A percentile compares a stretch with the other conserved stretches of the same genome.
These are phyloP conservation scores for Tangara arthus DNA, from an alignment of 2,797 vertebrate species.

Conservation along the genomic window DNA sequence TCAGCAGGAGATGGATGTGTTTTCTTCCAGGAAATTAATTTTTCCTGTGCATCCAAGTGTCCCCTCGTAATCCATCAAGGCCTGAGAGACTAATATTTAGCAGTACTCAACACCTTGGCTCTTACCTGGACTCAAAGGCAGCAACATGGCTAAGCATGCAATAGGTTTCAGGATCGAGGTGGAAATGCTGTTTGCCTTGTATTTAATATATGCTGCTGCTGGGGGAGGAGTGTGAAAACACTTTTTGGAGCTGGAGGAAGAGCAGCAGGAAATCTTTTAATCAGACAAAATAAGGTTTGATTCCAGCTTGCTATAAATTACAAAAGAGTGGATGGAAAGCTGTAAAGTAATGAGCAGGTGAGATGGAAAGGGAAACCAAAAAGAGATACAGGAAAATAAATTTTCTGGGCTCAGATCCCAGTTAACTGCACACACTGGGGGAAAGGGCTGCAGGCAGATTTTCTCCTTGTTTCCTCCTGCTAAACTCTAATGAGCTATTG, in stretches of 20 bases:
- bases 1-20: not conserved
- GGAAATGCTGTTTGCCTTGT: not conserved
- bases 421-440: not conserved
- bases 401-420: not conserved
- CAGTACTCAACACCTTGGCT: not conserved
- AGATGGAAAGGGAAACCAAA: not conserved
- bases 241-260: constrained; percentile 26
- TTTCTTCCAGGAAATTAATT: constrained; percentile 32
- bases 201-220: not conserved
- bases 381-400: not conserved
- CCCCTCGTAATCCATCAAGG: not conserved
- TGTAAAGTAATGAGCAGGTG: not conserved
- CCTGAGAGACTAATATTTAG: not conserved
- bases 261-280: constrained; percentile 40
- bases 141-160: fast-evolving
- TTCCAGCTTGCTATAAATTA: constrained; percentile 46
- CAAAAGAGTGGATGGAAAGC: not conserved
- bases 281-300: constrained; percentile 32
- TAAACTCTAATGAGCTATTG: not conserved
- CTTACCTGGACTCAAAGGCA: not conserved
- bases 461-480: not conserved
- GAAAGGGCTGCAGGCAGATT: constrained; percentile 11
- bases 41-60: not conserved
- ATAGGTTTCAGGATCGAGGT: not conserved
- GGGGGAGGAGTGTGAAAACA: constrained; percentile 11